phyloP scores from a whole-genome alignment of 1,140 invertebrate genomes.

The Macrobrachium nipponense region DNA sequence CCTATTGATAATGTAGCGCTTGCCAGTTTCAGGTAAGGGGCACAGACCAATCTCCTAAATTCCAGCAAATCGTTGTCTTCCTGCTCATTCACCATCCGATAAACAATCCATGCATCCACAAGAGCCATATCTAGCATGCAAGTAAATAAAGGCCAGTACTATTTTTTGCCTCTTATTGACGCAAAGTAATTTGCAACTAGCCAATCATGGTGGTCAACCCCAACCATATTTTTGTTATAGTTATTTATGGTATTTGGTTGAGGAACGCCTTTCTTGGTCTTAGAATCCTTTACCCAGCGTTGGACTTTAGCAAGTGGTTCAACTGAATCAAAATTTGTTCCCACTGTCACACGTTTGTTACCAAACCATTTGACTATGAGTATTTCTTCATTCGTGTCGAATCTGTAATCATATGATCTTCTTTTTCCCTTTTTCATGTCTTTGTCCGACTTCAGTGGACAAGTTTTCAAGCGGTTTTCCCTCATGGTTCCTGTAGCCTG shows the following conservation, averaged over 20 bases:
- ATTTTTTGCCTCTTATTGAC: too few relatives aligned
- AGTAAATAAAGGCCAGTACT: too few relatives aligned
- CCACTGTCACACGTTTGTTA: constrained; percentile 19
- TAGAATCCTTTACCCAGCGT: not conserved
- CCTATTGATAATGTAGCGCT: too few relatives aligned
- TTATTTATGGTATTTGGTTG: constrained; percentile 24
- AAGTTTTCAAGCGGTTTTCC: constrained; percentile 19
- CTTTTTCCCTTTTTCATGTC: constrained; percentile 16
- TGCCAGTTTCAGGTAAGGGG: too few relatives aligned
- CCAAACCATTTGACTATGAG: constrained; percentile 31
- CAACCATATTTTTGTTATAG: not conserved
- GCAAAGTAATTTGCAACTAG: not conserved
- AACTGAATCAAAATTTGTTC: constrained; percentile 33
- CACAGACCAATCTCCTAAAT: too few relatives aligned
- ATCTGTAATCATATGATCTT: constrained; percentile 24
- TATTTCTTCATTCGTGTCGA: constrained; percentile 29
- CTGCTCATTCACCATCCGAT: too few relatives aligned
- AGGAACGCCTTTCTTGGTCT: constrained; percentile 14
- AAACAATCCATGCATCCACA: too few relatives aligned
- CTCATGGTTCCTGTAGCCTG: constrained; percentile 20
- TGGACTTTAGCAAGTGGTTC: constrained; percentile 24
- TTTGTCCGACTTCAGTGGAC: constrained; percentile 18
- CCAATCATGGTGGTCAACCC: constrained; percentile 9
- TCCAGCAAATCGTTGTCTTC: too few relatives aligned
- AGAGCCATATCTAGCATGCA: too few relatives aligned